Conservation (phyloP, 1,140 invertebrate genomes). For the Drosophila kohkoa region DNA sequence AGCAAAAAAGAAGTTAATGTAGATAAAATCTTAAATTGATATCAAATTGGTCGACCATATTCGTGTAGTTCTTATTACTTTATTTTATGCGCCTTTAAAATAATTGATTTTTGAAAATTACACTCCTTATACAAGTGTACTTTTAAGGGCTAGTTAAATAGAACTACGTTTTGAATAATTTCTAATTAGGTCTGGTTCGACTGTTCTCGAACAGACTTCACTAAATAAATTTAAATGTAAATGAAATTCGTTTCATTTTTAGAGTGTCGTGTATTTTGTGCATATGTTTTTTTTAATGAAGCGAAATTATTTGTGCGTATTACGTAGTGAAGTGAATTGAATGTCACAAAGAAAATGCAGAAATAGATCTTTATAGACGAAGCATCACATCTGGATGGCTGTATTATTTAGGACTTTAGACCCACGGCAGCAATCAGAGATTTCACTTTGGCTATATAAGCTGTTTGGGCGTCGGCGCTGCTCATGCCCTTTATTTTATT, state of each 20-base stretch:
- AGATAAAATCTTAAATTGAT: no score
- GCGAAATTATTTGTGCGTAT: conserved; percentile 50
- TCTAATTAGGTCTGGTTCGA: no score
- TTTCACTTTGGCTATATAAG: conserved; percentile 89
- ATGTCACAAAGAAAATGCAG: conserved; percentile 5
- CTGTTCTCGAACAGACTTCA: conserved; percentile 10
- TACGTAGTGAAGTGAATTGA: conserved; percentile 46
- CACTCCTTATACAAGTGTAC: no score
- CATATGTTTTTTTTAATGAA: conserved; percentile 13
- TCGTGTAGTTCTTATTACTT: no score
- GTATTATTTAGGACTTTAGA: conserved; percentile 71
- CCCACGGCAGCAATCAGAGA: conserved; percentile 64
- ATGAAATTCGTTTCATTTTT: background rate
- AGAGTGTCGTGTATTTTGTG: conserved; percentile 52
- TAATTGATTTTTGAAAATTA: no score
- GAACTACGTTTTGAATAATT: no score
- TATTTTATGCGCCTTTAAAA: no score
- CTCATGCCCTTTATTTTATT: conserved; percentile 91
- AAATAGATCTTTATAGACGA: background rate
- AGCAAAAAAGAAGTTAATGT: no score
- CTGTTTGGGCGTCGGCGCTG: conserved; percentile 91
- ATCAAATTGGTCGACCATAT: no score
- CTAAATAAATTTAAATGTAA: conserved; percentile 51
- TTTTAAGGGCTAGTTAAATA: no score
- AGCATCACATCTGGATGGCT: background rate